Percentiles rank a stretch among this genome's conserved stretches.
These are phyloP conservation scores for Sminthurides aquaticus DNA, from an alignment of 2,888 invertebrate species.

Conservation along the genomic window DNA sequence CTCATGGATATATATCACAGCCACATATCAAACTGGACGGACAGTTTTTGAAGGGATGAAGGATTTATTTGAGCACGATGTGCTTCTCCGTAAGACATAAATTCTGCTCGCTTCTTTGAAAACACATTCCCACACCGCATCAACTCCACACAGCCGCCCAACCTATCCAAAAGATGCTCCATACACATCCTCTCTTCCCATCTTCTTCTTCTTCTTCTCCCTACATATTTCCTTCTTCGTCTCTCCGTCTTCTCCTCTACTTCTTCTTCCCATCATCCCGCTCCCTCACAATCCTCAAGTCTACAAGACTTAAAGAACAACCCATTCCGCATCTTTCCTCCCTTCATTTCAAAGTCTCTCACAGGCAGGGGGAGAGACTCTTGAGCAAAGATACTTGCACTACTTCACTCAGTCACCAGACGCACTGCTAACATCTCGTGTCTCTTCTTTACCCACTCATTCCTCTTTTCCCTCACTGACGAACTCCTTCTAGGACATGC, in stretches of 20 bases:
- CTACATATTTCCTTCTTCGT: not conserved
- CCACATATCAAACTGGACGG: slow-evolving; percentile 24
- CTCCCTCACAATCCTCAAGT: not conserved
- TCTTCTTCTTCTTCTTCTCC: not conserved
- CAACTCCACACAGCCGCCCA: slow-evolving; percentile 3
- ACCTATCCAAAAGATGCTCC: slow-evolving; percentile 17
- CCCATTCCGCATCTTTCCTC: not conserved
- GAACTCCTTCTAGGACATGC: not conserved
- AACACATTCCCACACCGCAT: slow-evolving; percentile 26
- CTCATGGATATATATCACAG: slow-evolving; percentile 25
- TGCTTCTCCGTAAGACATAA: slow-evolving; percentile 22
- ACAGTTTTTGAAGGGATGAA: slow-evolving; percentile 25
- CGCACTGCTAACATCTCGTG: no score
- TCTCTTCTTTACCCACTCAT: no score
- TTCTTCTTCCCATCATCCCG: not conserved
- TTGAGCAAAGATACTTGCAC: no score
- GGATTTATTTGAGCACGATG: slow-evolving; percentile 23
- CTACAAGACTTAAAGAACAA: not conserved
- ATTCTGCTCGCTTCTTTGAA: slow-evolving; percentile 25
- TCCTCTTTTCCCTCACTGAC: not conserved
- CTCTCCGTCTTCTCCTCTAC: not conserved
- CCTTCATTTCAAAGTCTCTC: not conserved
- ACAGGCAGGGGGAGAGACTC: no score
- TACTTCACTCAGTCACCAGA: no score
- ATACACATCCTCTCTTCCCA: no score